Percentiles rank a stretch among this genome's conserved stretches.
phyloP scores from a whole-genome alignment of 2,113 vertebrate species.

The Macquaria australasica region DNA sequence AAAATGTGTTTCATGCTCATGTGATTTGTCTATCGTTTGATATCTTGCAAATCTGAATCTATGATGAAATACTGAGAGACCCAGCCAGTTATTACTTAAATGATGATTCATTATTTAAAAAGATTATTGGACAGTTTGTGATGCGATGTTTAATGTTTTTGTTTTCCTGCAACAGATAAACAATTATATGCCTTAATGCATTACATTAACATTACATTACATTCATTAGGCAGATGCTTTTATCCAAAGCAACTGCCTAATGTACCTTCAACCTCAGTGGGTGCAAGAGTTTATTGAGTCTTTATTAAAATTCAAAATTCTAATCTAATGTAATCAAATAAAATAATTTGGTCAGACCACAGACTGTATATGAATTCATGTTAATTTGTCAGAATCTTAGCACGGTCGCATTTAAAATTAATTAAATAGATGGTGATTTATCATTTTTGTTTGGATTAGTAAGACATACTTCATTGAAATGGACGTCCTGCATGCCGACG shows the following conservation, averaged over 20 bases:
- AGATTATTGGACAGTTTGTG: not conserved
- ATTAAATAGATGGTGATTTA: not conserved
- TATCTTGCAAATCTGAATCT: not conserved
- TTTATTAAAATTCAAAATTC: too few species aligned
- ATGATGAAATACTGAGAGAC: not conserved
- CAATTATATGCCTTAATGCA: not conserved
- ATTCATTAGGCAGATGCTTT: not conserved
- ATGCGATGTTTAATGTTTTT: not conserved
- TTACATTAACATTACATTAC: not conserved
- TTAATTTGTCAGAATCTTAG: not conserved
- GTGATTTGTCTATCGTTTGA: not conserved
- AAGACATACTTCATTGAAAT: constrained; percentile 92
- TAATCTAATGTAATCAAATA: not conserved
- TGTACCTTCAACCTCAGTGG: not conserved
- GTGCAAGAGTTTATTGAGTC: not conserved
- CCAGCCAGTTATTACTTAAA: not conserved
- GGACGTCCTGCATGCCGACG: constrained; percentile 98
- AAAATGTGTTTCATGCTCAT: not conserved
- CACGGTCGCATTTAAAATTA: not conserved
- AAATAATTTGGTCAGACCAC: not conserved
- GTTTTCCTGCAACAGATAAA: not conserved
- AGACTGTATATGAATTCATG: not conserved
- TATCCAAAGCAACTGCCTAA: not conserved
- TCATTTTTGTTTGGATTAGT: not conserved
- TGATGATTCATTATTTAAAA: not conserved